Percentiles rank a stretch among this genome's conserved stretches.
phyloP scores from a whole-genome alignment of 2,888 invertebrate species.

The Calliphora vomitoria region DNA sequence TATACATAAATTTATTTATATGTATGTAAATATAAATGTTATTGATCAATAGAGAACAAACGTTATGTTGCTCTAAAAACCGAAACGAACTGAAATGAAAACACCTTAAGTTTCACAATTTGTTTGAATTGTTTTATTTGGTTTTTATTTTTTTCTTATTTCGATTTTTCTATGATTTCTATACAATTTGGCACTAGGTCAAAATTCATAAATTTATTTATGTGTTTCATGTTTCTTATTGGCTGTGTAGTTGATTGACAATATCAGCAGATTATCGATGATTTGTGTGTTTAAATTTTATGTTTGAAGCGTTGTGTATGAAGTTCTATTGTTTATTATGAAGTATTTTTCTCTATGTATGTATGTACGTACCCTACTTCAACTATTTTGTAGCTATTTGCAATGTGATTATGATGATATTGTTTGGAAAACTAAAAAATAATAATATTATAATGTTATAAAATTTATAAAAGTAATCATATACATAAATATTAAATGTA shows the following conservation, averaged over 20 bases:
- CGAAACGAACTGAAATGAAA: slow-evolving; percentile 11
- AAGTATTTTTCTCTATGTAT: neutral
- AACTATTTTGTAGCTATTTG: too few species aligned
- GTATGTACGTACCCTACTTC: neutral
- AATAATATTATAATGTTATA: too few species aligned
- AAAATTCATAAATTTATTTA: slow-evolving; percentile 12
- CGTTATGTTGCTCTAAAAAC: slow-evolving; percentile 51
- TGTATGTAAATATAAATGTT: neutral
- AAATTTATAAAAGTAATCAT: too few species aligned
- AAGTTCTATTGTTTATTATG: neutral
- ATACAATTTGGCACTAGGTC: slow-evolving; percentile 38
- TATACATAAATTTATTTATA: neutral
- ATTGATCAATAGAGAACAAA: slow-evolving; percentile 30
- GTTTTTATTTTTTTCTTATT: neutral
- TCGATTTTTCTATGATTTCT: slow-evolving; percentile 11
- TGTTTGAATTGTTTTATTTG: slow-evolving; percentile 5
- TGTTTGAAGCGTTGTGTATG: neutral
- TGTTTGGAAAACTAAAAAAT: too few species aligned
- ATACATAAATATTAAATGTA: too few species aligned
- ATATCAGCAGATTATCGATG: slow-evolving; percentile 25
- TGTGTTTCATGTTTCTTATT: slow-evolving; percentile 1
- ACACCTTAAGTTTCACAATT: slow-evolving; percentile 3
- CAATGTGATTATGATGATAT: too few species aligned
- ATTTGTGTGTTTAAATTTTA: slow-evolving; percentile 6
- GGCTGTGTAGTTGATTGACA: slow-evolving; percentile 29